Conservation (phyloP, 2,113 vertebrate species). For the Chaetura pelagica region DNA sequence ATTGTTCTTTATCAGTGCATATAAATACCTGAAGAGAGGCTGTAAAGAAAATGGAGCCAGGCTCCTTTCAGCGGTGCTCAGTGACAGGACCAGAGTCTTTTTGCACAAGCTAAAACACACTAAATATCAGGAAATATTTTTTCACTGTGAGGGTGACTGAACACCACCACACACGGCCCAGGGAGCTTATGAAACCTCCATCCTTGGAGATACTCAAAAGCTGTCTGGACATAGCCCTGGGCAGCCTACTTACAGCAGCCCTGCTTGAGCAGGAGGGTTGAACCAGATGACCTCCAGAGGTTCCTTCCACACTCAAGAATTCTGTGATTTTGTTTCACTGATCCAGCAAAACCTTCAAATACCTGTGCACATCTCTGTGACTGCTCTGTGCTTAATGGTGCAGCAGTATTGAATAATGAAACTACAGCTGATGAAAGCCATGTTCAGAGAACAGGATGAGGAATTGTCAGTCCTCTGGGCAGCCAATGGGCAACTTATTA, state of each 20-base stretch:
- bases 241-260: background rate
- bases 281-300: background rate
- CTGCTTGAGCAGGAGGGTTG: background rate
- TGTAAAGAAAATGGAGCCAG: background rate
- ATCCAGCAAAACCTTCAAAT: background rate
- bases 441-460: background rate
- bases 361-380: fast-evolving
- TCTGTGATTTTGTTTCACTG: background rate
- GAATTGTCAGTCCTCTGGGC: background rate
- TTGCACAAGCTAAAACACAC: background rate
- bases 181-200: background rate
- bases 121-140: background rate
- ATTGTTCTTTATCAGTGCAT: background rate
- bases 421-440: background rate
- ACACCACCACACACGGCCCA: background rate
- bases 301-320: background rate
- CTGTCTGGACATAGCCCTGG: fast-evolving
- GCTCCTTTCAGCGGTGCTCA: background rate
- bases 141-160: fast-evolving
- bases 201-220: background rate
- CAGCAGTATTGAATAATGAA: background rate
- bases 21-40: background rate
- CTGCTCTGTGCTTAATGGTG: background rate
- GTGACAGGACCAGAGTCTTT: background rate
- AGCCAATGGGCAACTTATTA: background rate